A percentile compares a stretch with the other conserved stretches of the same genome.
Evolutionary conservation across 37 sponge, comb jelly and placozoan species (phyloP).

Genomic region (Geodia barretti): DNA sequence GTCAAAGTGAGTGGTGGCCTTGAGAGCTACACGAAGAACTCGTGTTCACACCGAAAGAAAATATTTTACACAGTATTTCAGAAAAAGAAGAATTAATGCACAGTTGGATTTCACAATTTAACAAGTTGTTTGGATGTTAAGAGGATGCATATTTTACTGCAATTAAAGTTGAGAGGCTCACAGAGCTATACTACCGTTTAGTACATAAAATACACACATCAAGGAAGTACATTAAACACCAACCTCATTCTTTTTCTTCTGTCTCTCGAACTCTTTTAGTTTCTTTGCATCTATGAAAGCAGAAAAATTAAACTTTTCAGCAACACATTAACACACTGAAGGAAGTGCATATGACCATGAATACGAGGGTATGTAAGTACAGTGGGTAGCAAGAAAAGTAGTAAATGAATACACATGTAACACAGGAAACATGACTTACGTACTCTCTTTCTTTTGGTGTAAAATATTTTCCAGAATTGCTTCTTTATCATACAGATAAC

Average conservation of each 20-base stretch:
- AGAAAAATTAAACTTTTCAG: neutral
- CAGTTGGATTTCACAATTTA: too few species aligned
- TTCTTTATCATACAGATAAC: constrained; percentile 93
- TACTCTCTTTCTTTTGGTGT: constrained; percentile 93
- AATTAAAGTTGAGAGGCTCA: too few species aligned
- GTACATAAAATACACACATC: too few species aligned
- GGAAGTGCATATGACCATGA: neutral
- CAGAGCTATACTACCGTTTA: too few species aligned
- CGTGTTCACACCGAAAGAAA: too few species aligned
- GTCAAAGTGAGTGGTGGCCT: too few species aligned
- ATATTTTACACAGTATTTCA: too few species aligned
- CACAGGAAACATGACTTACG: constrained; percentile 9
- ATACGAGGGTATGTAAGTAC: constrained; percentile 2
- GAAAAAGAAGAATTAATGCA: too few species aligned
- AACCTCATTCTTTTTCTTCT: constrained; percentile 71
- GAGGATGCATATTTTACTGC: too few species aligned
- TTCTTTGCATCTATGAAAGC: constrained; percentile 65
- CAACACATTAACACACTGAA: neutral
- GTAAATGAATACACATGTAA: neutral
- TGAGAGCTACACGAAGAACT: too few species aligned
- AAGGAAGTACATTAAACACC: too few species aligned
- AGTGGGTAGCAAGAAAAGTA: neutral
- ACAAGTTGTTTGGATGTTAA: too few species aligned
- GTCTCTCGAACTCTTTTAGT: constrained; percentile 87
- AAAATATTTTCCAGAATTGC: constrained; percentile 88